Conservation (phyloP, 2,113 vertebrate genomes). For the Mus musculus region DNA sequence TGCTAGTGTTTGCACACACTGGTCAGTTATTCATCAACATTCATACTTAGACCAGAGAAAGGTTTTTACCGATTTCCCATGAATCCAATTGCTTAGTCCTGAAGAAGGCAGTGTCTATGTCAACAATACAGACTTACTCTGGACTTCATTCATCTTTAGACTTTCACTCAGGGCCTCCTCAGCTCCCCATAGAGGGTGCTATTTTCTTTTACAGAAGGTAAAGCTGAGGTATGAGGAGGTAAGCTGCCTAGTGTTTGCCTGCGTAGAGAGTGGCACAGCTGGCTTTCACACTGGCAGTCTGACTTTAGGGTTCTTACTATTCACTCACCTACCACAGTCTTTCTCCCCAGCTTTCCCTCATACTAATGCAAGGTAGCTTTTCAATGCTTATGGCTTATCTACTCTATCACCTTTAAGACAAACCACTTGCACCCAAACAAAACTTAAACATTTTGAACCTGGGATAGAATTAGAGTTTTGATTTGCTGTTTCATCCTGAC, state of each 20-base stretch:
- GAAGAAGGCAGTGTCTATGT: neutral
- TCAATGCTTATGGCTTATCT: neutral
- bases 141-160: neutral
- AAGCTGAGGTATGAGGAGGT: neutral
- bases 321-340: neutral
- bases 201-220: neutral
- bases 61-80: neutral
- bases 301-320: neutral
- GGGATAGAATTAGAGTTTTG: neutral
- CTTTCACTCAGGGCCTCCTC: neutral
- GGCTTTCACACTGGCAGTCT: neutral
- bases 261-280: neutral
- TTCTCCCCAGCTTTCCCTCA: neutral
- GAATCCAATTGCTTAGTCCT: neutral
- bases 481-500: neutral
- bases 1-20: neutral
- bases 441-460: neutral
- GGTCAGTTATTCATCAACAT: neutral
- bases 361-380: neutral
- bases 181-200: neutral
- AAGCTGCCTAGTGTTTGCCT: accelerated
- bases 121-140: neutral
- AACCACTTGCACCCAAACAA: neutral
- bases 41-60: neutral
- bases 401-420: neutral